These are phyloP conservation scores for Craseonycteris thonglongyai DNA, from an alignment of 2,113 vertebrate genomes.

Conservation along the genomic window DNA sequence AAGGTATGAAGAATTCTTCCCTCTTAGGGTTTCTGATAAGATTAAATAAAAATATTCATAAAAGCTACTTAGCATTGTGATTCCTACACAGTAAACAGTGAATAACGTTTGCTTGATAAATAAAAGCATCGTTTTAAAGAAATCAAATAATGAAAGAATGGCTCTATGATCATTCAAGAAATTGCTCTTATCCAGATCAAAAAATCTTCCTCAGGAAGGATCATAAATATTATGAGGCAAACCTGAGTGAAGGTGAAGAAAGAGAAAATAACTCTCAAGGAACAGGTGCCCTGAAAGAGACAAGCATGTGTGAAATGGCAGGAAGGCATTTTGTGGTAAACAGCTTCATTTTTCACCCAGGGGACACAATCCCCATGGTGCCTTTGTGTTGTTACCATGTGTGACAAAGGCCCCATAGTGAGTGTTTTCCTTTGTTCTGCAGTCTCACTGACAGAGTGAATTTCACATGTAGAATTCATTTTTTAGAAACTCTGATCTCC, in stretches of 20 bases:
- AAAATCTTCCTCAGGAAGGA: background rate
- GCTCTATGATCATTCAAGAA: background rate
- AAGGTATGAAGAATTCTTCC: background rate
- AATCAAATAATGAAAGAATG: background rate
- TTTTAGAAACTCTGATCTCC: background rate
- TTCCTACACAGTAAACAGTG: background rate
- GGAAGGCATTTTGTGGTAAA: conserved; percentile 19
- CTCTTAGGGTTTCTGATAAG: background rate
- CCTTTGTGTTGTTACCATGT: background rate
- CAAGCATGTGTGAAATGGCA: background rate
- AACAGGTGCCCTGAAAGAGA: background rate
- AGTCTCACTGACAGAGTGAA: background rate
- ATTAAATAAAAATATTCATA: background rate
- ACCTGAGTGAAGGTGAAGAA: background rate
- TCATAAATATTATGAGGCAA: background rate
- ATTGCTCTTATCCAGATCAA: background rate
- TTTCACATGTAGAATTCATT: background rate
- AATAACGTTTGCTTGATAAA: background rate
- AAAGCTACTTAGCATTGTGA: background rate
- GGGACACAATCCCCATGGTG: background rate
- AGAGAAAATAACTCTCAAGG: background rate
- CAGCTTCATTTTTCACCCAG: conserved; percentile 20
- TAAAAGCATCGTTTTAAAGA: background rate
- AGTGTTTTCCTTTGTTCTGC: conserved; percentile 11
- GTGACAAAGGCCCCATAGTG: background rate